Evolutionary conservation across 2,888 invertebrate species (phyloP).

Genomic region (Drosophila demipolita): DNA sequence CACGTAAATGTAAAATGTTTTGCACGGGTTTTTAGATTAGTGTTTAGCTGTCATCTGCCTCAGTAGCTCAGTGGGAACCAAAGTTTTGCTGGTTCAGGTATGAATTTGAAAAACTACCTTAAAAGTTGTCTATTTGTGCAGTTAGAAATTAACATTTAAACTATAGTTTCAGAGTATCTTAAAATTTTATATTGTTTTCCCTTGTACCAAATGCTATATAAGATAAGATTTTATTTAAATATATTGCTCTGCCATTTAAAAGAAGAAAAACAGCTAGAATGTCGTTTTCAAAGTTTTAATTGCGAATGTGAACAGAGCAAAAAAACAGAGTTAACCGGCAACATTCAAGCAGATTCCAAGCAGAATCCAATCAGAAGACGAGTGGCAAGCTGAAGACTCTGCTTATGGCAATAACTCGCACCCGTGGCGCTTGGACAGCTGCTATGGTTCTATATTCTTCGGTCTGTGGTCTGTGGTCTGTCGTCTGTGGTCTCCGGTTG

Average conservation of each 20-base stretch:
- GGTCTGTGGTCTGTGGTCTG: background rate
- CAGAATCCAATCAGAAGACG: constrained; percentile 12
- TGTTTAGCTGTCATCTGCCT: background rate
- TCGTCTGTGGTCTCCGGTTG: background rate
- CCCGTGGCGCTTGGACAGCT: constrained; percentile 67
- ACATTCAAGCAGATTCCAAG: constrained; percentile 5
- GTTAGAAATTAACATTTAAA: background rate
- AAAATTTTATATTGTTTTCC: constrained; percentile 1
- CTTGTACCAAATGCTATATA: constrained; percentile 5
- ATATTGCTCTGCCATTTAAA: constrained; percentile 54
- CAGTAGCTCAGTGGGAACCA: background rate
- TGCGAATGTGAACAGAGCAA: constrained; percentile 28
- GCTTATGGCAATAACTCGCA: constrained; percentile 68
- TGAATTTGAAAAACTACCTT: background rate
- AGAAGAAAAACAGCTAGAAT: constrained; percentile 56
- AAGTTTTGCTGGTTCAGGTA: background rate
- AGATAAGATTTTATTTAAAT: constrained; percentile 48
- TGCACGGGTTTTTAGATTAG: background rate
- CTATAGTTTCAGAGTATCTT: background rate
- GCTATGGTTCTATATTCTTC: constrained; percentile 22
- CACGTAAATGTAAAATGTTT: background rate
- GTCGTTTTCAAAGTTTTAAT: constrained; percentile 43
- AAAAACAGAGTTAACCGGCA: constrained; percentile 27
- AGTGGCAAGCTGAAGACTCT: constrained; percentile 24
- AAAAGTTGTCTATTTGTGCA: background rate